Conservation (phyloP, 2,888 invertebrate species). For the Doris montereyensis region DNA sequence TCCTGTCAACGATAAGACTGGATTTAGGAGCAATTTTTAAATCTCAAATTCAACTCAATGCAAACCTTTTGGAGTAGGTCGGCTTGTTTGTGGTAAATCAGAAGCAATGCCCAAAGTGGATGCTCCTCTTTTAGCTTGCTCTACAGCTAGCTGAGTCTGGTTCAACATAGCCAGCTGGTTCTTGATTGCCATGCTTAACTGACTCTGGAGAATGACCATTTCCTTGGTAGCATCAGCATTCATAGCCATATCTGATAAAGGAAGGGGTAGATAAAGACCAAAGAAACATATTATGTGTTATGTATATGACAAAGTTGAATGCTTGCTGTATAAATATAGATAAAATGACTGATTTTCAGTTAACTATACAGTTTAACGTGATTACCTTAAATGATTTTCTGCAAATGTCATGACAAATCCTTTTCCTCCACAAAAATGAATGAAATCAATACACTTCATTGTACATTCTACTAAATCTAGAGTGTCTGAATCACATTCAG, state of each 20-base stretch:
- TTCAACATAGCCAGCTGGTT: conserved; percentile 38
- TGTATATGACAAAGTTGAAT: too few relatives aligned
- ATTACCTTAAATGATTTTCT: background rate
- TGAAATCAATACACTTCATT: too few relatives aligned
- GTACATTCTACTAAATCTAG: too few relatives aligned
- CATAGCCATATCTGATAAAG: background rate
- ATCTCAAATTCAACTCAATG: too few relatives aligned
- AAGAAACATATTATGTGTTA: too few relatives aligned
- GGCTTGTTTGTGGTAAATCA: background rate
- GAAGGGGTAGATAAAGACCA: too few relatives aligned
- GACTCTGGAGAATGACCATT: conserved; percentile 37
- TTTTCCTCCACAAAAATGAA: background rate
- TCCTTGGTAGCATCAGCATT: conserved; percentile 32
- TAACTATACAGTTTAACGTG: background rate
- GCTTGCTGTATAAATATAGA: background rate
- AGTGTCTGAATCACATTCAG: too few relatives aligned
- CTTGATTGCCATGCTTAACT: conserved; percentile 39
- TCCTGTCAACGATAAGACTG: too few relatives aligned
- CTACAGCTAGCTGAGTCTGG: conserved; percentile 37
- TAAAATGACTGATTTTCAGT: background rate
- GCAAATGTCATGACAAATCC: background rate
- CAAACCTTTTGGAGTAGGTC: too few relatives aligned
- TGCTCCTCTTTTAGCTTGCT: conserved; percentile 36
- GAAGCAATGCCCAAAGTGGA: background rate
- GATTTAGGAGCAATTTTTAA: too few relatives aligned